A percentile compares a stretch with the other conserved stretches of the same genome.
Evolutionary conservation across 2,113 vertebrate genomes (phyloP).

Genomic region (Colinus virginianus): DNA sequence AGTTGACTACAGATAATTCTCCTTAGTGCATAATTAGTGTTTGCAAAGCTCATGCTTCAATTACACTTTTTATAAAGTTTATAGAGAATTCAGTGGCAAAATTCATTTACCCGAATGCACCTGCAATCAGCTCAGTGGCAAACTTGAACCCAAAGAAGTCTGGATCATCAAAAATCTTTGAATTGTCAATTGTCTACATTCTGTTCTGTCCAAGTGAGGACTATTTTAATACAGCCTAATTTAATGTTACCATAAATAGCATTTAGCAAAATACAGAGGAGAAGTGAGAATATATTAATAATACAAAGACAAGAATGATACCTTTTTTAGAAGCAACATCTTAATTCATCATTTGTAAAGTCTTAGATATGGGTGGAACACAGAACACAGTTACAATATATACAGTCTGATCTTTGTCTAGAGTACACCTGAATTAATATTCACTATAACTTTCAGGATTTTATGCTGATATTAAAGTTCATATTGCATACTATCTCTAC

Average conservation of each 20-base stretch:
- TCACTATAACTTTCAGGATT: neutral
- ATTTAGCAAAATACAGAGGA: neutral
- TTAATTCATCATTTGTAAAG: neutral
- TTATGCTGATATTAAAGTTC: neutral
- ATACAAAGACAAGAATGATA: neutral
- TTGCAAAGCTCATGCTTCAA: neutral
- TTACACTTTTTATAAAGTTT: neutral
- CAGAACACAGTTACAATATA: neutral
- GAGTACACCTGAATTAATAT: neutral
- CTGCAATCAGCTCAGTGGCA: neutral
- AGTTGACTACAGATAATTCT: neutral
- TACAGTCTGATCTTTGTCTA: neutral
- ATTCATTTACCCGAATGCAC: neutral
- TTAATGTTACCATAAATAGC: neutral
- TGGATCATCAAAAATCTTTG: neutral
- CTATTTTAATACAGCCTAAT: neutral
- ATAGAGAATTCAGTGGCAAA: neutral
- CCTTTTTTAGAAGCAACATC: neutral
- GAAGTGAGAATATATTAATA: neutral
- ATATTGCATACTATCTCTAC: neutral
- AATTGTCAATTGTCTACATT: neutral
- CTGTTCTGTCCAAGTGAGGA: neutral
- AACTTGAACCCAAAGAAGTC: neutral
- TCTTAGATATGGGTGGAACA: neutral
- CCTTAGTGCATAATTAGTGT: neutral